A percentile compares a stretch with the other conserved stretches of the same genome.
Evolutionary conservation across 2,797 vertebrate genomes (phyloP).

Genomic region (Neosilurus mollespiculum): DNA sequence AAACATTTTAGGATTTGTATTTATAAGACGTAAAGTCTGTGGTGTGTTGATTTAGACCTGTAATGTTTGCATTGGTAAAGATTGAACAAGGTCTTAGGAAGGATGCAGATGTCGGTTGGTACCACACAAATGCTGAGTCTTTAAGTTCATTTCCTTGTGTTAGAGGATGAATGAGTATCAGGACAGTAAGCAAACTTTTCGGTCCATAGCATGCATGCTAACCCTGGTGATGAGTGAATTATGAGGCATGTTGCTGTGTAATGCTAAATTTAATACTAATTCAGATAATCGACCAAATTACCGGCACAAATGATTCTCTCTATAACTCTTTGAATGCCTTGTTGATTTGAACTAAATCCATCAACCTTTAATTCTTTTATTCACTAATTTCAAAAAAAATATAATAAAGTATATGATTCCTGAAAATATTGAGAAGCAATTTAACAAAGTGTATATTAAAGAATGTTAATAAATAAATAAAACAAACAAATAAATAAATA

Average conservation of each 20-base stretch:
- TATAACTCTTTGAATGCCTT: not conserved
- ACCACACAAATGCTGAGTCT: slow-evolving; percentile 11
- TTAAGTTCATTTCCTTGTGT: slow-evolving; percentile 9
- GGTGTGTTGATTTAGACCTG: not conserved
- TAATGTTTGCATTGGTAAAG: not conserved
- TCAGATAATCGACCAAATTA: slow-evolving; percentile 19
- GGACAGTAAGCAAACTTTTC: not conserved
- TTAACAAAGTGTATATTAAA: not conserved
- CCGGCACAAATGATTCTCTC: not conserved
- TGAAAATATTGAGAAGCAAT: not conserved
- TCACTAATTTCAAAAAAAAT: not conserved
- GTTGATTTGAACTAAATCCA: slow-evolving; percentile 8
- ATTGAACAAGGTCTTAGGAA: slow-evolving; percentile 1
- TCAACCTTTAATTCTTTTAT: not conserved
- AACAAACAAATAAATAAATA: no score
- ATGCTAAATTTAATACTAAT: slow-evolving; percentile 54
- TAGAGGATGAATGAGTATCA: not conserved
- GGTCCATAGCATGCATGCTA: slow-evolving; percentile 50
- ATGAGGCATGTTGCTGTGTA: slow-evolving; percentile 38
- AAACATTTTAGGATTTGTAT: not conserved
- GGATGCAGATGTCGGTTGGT: slow-evolving; percentile 11
- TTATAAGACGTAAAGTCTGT: not conserved
- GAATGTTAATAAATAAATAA: not conserved
- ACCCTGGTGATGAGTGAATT: slow-evolving; percentile 40
- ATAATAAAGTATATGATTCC: not conserved